A percentile compares a stretch with the other conserved stretches of the same genome.
phyloP scores from a whole-genome alignment of 2,113 vertebrate genomes.

The Odontesthes bonariensis region DNA sequence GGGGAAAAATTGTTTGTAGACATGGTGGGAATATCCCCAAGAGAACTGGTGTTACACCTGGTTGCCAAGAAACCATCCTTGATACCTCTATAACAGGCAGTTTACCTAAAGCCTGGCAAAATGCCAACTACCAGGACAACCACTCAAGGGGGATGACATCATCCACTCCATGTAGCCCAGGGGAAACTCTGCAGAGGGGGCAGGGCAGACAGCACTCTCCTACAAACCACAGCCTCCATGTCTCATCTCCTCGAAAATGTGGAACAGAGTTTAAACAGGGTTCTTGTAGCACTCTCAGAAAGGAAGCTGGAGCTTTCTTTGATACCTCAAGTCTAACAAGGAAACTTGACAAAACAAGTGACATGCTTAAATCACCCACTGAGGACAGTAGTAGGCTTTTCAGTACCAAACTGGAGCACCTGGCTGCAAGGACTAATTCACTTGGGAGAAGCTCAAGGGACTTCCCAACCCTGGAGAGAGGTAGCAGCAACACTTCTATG shows the following conservation, averaged over 20 bases:
- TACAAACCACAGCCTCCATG: conserved; percentile 83
- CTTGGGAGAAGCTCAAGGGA: conserved; percentile 83
- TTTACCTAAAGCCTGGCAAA: conserved; percentile 82
- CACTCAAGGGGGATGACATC: conserved; percentile 57
- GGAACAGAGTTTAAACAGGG: conserved; percentile 78
- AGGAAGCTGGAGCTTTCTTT: conserved; percentile 49
- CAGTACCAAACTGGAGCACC: conserved; percentile 91
- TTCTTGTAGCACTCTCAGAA: conserved; percentile 24
- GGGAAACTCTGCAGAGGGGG: conserved; percentile 86
- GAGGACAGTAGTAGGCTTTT: conserved; percentile 89
- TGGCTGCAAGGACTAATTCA: conserved; percentile 88
- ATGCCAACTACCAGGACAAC: conserved; percentile 74
- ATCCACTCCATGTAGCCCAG: conserved; percentile 77
- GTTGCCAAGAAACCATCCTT: conserved; percentile 74
- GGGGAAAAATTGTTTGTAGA: conserved; percentile 77
- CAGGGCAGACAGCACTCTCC: conserved; percentile 84
- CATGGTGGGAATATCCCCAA: conserved; percentile 58
- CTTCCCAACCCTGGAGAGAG: conserved; percentile 85
- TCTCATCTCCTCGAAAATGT: conserved; percentile 87
- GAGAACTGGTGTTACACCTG: conserved; percentile 44
- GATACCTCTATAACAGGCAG: conserved; percentile 79
- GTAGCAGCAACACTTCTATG: conserved; percentile 85
- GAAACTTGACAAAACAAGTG: conserved; percentile 41
- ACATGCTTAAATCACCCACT: conserved; percentile 76
- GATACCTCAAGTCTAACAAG: conserved; percentile 32